Evolutionary conservation across 2,888 invertebrate species (phyloP), one percentile per base, ranked within the genome.

Genomic region (Zaprionus bogoriensis): DNA sequence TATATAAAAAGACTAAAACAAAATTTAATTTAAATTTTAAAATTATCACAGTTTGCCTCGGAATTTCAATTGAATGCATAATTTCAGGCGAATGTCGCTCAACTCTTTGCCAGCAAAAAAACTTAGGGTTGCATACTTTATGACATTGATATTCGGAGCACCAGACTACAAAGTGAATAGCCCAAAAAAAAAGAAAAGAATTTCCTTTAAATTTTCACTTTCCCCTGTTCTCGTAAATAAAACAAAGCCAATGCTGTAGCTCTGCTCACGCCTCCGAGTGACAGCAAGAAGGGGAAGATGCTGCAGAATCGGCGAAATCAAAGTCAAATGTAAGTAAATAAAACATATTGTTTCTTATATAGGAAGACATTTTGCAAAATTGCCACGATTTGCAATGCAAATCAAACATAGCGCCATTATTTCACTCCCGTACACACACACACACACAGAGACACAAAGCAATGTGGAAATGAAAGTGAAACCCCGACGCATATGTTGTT

Each of bases 321-420:
- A 84, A 81, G 80, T 77, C 86, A 79, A 75, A 79, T 79, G 86
- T 85, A 79, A 79, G 86, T 82, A 85, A 82, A 82, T 82, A 86
- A 82, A 86, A 86, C 80, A 82, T 86, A 86, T 82, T 86, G 86
- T 86, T 83, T 83, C 70, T 74, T 83, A 71, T 82, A 83, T 79
- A 79, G 83, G 73, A 83, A 82, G 82, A 82, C 82, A 82, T 82
- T 85, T 77, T 80, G 77, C 80, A 64, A 85, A 82, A 82, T 82
- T 82, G 83, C 86, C 73, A 65, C 83, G 80, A 82, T 82, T 82
- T 82, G 82, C 82, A 82, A 77, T 82, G 82, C 86, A 82, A 82
- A 82, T 82, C 86, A 77, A 86, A 81, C 80, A 84, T 74, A 69
- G 82, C 80, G 85, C 82, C 85, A 81, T 81, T 81, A 81, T 74